Evolutionary conservation across 2,797 vertebrate species (phyloP), one percentile per base, ranked within the genome.

Genomic region (Antrozous pallidus): DNA sequence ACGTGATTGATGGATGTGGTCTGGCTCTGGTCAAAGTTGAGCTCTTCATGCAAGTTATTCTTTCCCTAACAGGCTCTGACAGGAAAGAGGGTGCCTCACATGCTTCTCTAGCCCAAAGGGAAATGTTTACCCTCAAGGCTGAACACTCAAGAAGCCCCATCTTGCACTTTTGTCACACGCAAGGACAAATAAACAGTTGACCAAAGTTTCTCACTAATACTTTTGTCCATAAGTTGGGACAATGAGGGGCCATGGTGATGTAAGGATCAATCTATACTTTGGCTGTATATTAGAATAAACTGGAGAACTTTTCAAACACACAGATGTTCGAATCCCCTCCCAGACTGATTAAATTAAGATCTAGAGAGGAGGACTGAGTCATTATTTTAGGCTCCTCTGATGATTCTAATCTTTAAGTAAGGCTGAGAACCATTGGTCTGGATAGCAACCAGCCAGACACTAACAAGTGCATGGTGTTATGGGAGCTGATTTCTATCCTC

Each of bases 171-270:
- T 88, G 90, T 73, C 79, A 61, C 11, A 65, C 31, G 38, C 36
- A 42, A 56, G 36, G 88, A 93, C 61, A 69, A 88, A 97, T 96
- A 94, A 98, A 97, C 98, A 97, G 90, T 92, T 97, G 97, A 94
- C 97, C 93, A 83, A 98, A 98, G 97, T 98, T 97, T 95, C 96
- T 97, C 95, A 74, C 38, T 5, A 18, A 71, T 54, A 10, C 16
- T n/a, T 69, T 67, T 33, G 40, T 77, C 83, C 58, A 45, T 33
- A 93, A 90, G 9, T 84, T 95, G 42, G 51, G 61, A 85, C 28
- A 31, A 45, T 40, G 38, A 85, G 45, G 94, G 54, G 38, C 20
- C 51, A 65, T 42, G 31, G 42, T n/a, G 42, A 67, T 77, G 8
- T 70, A 65, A 85, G 33, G 22, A 10, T 85, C 45, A 6, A 2